phyloP scores from a whole-genome alignment of 2,797 vertebrate species.

The Pampus argenteus region DNA sequence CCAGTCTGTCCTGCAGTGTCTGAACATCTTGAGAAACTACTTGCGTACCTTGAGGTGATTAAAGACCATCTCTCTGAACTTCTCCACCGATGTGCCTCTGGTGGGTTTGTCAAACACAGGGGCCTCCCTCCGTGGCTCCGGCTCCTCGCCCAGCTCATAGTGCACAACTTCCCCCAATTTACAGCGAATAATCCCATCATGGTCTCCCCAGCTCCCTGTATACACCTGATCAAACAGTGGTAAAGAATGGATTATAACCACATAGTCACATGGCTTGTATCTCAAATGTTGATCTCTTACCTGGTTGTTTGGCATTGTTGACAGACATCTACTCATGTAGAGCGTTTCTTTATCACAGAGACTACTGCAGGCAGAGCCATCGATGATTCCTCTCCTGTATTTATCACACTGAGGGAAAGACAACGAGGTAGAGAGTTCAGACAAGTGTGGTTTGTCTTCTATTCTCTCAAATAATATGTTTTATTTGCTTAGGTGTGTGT shows the following conservation, averaged over 20 bases:
- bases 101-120: constrained; percentile 95
- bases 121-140: constrained; percentile 91
- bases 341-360: constrained; percentile 95
- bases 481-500: neutral
- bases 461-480: too few relatives aligned
- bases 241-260: neutral
- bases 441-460: neutral
- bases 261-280: neutral
- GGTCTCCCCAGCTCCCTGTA: constrained; percentile 95
- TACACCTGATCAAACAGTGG: constrained; percentile 86
- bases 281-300: constrained; percentile 70
- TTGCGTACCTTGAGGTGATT: constrained; percentile 92
- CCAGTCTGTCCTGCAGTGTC: neutral
- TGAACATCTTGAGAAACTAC: neutral
- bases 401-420: constrained; percentile 92
- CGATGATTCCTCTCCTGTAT: constrained; percentile 96
- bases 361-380: constrained; percentile 96
- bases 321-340: constrained; percentile 96
- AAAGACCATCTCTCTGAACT: constrained; percentile 98
- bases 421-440: constrained; percentile 3
- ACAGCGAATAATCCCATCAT: constrained; percentile 94
- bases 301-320: constrained; percentile 94
- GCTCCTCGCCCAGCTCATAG: constrained; percentile 92
- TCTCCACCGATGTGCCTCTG: constrained; percentile 97
- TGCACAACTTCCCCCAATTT: constrained; percentile 90